Conservation (phyloP, 2,797 vertebrate genomes). For the Cirrhinus molitorella region DNA sequence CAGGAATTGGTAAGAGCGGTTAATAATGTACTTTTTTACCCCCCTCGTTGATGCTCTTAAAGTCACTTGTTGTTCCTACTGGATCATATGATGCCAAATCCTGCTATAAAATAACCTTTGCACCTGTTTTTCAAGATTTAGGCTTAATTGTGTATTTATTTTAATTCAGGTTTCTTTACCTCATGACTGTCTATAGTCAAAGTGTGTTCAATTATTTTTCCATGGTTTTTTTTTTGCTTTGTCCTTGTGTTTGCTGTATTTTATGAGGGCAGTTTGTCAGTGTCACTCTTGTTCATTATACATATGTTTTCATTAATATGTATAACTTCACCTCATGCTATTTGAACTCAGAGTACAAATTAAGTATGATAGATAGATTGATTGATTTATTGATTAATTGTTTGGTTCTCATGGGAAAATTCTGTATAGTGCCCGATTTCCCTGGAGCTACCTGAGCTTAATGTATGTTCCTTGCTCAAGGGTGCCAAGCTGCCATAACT, state of each 20-base stretch:
- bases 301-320: neutral
- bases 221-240: neutral
- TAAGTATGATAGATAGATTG: neutral
- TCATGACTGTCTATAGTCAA: neutral
- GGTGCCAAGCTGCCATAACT: neutral
- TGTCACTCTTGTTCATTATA: neutral
- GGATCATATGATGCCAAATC: constrained; percentile 38
- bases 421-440: neutral
- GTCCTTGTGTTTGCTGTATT: neutral
- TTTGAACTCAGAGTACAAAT: neutral
- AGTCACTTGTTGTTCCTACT: constrained; percentile 47
- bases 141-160: neutral
- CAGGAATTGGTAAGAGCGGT: constrained; percentile 70
- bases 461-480: neutral
- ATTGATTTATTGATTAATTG: neutral
- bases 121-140: neutral
- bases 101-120: constrained; percentile 35
- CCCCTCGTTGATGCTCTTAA: constrained; percentile 32
- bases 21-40: constrained; percentile 53
- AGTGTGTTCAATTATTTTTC: neutral
- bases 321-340: neutral
- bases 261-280: neutral
- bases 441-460: neutral
- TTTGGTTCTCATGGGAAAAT: neutral
- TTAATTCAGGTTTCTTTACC: neutral